These are phyloP conservation scores for Parazoanthus atlanticus DNA, from an alignment of 92 coral and sea anemone genomes.

Conservation along the genomic window DNA sequence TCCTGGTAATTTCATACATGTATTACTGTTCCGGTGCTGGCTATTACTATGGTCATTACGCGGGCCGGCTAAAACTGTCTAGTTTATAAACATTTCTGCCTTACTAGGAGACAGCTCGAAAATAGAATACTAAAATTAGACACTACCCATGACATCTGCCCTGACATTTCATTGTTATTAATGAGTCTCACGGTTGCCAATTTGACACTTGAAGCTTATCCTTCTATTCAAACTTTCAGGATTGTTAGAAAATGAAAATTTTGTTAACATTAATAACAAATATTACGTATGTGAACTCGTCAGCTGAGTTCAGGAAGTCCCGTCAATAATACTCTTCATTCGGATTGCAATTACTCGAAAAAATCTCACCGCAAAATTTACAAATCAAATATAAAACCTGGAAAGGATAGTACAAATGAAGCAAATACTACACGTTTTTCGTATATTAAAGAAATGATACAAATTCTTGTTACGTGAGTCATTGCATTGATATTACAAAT, in stretches of 20 bases:
- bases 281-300: not conserved
- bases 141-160: not conserved
- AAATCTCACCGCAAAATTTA: not conserved
- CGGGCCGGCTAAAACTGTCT: not conserved
- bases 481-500: too few species aligned
- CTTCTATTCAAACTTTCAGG: not conserved
- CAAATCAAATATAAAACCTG: too few species aligned
- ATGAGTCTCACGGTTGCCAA: not conserved
- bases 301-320: not conserved
- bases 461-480: too few species aligned
- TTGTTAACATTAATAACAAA: not conserved
- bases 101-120: not conserved
- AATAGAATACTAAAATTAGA: not conserved
- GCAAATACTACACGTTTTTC: not conserved
- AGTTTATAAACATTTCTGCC: not conserved
- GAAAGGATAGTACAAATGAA: too few species aligned
- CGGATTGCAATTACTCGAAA: not conserved
- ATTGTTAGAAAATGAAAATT: not conserved
- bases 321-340: not conserved
- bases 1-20: constrained; percentile 1
- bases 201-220: not conserved
- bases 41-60: not conserved
- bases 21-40: not conserved
- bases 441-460: not conserved
- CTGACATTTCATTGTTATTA: not conserved